Percentiles rank a stretch among this genome's conserved stretches.
Conservation (phyloP, 2,888 invertebrate genomes). For the Callinectes sapidus region DNA sequence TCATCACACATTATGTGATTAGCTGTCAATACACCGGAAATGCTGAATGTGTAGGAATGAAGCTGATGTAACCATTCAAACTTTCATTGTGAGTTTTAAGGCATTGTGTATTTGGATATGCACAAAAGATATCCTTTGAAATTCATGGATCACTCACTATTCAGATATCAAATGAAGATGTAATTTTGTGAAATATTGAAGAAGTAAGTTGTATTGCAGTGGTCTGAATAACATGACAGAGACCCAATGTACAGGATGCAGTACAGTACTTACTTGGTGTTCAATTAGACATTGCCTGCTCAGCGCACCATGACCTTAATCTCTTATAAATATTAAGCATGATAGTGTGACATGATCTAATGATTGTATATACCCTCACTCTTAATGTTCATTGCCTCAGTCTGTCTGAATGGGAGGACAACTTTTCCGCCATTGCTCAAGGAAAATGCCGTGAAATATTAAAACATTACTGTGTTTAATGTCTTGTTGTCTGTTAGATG, state of each 20-base stretch:
- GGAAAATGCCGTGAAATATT: constrained; percentile 66
- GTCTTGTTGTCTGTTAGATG: constrained; percentile 60
- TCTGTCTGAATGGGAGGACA: constrained; percentile 67
- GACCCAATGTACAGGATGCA: not conserved
- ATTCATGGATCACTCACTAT: not conserved
- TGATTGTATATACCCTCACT: constrained; percentile 59
- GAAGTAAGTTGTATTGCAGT: not conserved
- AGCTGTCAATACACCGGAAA: not conserved
- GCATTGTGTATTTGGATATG: constrained; percentile 14
- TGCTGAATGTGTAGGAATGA: not conserved
- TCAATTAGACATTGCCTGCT: constrained; percentile 29
- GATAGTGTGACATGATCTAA: constrained; percentile 54
- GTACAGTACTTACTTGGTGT: constrained; percentile 23
- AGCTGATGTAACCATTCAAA: not conserved
- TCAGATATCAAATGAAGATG: not conserved
- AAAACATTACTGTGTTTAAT: constrained; percentile 53
- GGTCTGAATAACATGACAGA: not conserved
- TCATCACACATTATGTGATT: not conserved
- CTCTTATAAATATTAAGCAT: constrained; percentile 54
- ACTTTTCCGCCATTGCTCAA: constrained; percentile 69
- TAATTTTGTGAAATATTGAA: not conserved
- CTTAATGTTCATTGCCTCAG: constrained; percentile 66
- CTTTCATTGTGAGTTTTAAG: not conserved
- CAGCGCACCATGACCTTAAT: constrained; percentile 54
- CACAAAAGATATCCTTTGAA: not conserved